These are phyloP conservation scores for Grus americana DNA, from an alignment of 2,113 vertebrate genomes.

Conservation along the genomic window DNA sequence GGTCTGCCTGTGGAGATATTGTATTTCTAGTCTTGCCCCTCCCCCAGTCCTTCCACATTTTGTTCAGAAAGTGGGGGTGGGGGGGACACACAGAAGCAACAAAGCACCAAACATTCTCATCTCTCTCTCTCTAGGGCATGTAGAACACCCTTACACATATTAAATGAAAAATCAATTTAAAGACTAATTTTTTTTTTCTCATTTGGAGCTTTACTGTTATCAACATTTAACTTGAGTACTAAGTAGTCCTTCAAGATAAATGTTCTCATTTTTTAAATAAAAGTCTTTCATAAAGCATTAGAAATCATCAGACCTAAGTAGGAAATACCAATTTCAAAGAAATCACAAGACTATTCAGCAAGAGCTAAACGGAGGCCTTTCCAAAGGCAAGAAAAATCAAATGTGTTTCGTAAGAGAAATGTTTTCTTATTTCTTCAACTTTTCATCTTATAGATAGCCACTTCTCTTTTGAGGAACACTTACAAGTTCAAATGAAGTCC, in stretches of 20 bases:
- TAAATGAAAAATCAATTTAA: neutral
- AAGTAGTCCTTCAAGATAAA: neutral
- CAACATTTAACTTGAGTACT: neutral
- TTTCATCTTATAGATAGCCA: neutral
- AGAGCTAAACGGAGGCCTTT: neutral
- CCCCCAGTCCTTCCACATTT: neutral
- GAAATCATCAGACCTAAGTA: neutral
- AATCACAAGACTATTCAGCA: neutral
- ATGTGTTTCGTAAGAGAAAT: neutral
- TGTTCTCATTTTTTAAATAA: slow-evolving; percentile 1
- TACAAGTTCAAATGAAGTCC: neutral
- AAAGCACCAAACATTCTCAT: neutral
- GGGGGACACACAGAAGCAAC: neutral
- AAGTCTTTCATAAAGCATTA: neutral
- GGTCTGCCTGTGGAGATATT: neutral
- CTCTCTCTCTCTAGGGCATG: neutral
- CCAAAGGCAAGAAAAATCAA: neutral
- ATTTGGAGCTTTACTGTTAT: neutral
- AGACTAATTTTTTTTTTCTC: neutral
- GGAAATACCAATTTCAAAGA: neutral
- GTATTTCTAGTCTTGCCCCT: neutral
- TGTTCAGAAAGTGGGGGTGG: neutral
- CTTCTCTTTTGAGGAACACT: neutral
- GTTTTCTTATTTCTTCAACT: neutral
- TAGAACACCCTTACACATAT: neutral